These are phyloP conservation scores for Zeuzera pyrina DNA, from an alignment of 2,888 invertebrate genomes.

Conservation along the genomic window DNA sequence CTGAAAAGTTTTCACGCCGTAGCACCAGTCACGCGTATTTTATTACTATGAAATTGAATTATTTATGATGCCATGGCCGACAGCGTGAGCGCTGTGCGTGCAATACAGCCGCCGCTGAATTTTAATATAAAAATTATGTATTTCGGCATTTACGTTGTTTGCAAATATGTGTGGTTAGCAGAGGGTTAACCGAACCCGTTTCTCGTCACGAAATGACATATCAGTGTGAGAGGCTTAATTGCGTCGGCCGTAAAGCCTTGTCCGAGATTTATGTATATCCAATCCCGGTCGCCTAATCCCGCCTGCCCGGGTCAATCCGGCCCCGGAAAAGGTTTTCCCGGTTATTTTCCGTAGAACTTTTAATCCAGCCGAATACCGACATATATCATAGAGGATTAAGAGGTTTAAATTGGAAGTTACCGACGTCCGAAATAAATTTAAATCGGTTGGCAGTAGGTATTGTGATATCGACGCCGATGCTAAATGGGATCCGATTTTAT, in stretches of 20 bases:
- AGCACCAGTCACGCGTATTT: conserved; percentile 69
- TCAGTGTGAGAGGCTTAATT: conserved; percentile 64
- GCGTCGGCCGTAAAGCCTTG: conserved; percentile 65
- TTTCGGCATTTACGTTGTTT: conserved; percentile 27
- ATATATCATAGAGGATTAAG: conserved; percentile 74
- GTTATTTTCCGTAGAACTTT: conserved; percentile 74
- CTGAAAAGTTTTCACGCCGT: conserved; percentile 72
- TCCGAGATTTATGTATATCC: conserved; percentile 70
- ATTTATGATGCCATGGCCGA: conserved; percentile 62
- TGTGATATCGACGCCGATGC: conserved; percentile 68
- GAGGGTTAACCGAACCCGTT: conserved; percentile 21
- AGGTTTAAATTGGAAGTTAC: conserved; percentile 75
- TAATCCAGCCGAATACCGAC: conserved; percentile 72
- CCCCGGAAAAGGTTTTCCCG: conserved; percentile 73
- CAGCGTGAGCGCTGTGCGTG: conserved; percentile 54
- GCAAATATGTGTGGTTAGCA: conserved; percentile 43
- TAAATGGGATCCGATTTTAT: conserved; percentile 66
- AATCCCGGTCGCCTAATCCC: conserved; percentile 69
- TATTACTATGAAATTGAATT: conserved; percentile 73
- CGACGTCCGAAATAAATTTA: conserved; percentile 74
- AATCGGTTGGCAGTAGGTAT: conserved; percentile 70
- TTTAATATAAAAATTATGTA: conserved; percentile 65
- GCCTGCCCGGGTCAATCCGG: conserved; percentile 67
- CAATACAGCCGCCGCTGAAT: conserved; percentile 53
- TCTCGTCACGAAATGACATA: conserved; percentile 65